Base-by-base conservation (phyloP, 1,140 invertebrate species). In the Bombus vancouverensis region DNA sequence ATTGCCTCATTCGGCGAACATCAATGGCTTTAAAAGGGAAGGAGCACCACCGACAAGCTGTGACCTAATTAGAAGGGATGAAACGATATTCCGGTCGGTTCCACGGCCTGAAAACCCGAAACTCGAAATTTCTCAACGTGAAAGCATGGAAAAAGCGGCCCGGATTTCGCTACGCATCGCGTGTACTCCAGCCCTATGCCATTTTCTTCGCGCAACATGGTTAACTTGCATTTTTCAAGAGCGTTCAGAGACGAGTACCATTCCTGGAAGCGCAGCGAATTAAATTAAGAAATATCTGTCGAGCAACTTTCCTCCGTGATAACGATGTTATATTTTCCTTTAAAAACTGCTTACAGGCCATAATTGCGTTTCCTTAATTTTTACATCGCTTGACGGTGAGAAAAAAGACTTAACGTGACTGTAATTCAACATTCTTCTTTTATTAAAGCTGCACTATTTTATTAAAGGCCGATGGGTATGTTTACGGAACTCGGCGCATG, bases 1-100 rank as follows among this genome's bases (percentile, higher is more conserved):
- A 84, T 84, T 84, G 75, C 74, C 74, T 79, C 66, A 78, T 84
- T 75, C 75, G 42, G 0, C n/a, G 75, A 84, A 79, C 65, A 79
- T 68, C 75, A 79, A 78, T 78, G 66, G 75, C 22, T 79, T 84
- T 78, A 71, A 65, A 87, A 87, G 72, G 73, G 42, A 70, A 57
- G 81, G 37, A 47, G 34, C 66, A 77, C 59, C 39, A 53, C 47
- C 82, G 85, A 72, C 80, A 53, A 53, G 57, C 70, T 71, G 62
- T 87, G 80, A 84, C 83, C 83, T 79, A 84, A 84, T 84, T 84
- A 84, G 66, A 42, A 72, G 53, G 66, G 66, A 68, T 68, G 75
- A 72, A 78, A 72, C 66, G 83, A 79, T 83, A 73, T 66, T 57
- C 34, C 15, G 81, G n/a, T 34, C 59, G 32, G 25, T 25, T 18